These are phyloP conservation scores for Cepaea nemoralis DNA, from an alignment of 1,140 invertebrate genomes.

Conservation along the genomic window DNA sequence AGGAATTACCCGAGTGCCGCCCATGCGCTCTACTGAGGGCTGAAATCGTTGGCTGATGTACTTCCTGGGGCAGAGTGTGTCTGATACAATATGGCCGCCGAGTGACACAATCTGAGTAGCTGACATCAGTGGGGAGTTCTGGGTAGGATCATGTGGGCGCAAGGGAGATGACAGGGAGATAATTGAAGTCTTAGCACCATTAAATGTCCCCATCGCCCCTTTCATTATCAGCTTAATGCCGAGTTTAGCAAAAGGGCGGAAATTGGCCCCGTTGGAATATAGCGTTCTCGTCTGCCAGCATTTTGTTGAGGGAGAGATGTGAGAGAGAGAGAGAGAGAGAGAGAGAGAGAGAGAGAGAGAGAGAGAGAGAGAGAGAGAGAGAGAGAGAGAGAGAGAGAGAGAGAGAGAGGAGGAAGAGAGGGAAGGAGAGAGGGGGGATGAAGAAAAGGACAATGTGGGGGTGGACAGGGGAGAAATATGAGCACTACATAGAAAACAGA, in stretches of 20 bases:
- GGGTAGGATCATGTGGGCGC: not conserved
- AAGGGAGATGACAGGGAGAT: conserved; percentile 28
- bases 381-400: no score
- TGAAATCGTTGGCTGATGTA: not conserved
- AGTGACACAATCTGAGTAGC: conserved; percentile 29
- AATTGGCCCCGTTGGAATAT: conserved; percentile 11
- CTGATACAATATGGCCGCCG: conserved; percentile 33
- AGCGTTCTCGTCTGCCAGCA: not conserved
- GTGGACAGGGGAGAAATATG: no score
- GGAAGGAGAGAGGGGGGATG: no score
- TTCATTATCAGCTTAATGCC: conserved; percentile 38
- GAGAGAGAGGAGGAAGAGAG: no score
- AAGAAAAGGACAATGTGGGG: no score
- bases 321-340: not conserved
- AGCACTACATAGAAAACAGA: no score
- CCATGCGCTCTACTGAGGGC: not conserved
- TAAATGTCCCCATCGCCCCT: not conserved
- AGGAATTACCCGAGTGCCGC: conserved; percentile 1
- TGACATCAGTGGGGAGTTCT: not conserved
- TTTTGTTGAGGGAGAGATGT: no score
- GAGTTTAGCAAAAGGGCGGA: not conserved
- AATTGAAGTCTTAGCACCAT: conserved; percentile 36
- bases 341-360: no score
- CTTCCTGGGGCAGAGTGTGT: not conserved
- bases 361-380: no score